A percentile compares a stretch with the other conserved stretches of the same genome.
These are phyloP conservation scores for Sialis lutaria DNA, from an alignment of 2,888 invertebrate species.

Conservation along the genomic window DNA sequence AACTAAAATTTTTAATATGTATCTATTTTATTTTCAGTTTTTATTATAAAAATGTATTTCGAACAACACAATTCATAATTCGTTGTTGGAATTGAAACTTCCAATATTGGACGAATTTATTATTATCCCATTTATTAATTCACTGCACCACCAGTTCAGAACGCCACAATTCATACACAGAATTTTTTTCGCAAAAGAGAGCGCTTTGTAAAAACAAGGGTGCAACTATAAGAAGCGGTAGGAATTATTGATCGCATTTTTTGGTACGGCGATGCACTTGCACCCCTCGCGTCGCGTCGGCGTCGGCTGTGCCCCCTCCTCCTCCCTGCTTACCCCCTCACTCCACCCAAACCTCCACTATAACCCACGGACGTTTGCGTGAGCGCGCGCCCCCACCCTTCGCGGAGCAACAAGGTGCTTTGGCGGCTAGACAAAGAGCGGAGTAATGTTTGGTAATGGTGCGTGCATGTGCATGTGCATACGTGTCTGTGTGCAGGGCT, in stretches of 20 bases:
- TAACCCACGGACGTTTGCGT: neutral
- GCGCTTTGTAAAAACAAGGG: slow-evolving; percentile 25
- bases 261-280: slow-evolving; percentile 25
- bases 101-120: too few species aligned
- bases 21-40: too few species aligned
- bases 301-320: neutral
- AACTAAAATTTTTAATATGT: too few species aligned
- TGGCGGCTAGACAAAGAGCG: slow-evolving; percentile 7
- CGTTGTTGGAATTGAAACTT: too few species aligned
- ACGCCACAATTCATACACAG: too few species aligned
- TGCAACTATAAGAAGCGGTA: slow-evolving; percentile 27
- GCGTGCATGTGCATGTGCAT: slow-evolving; percentile 16
- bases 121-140: too few species aligned
- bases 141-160: too few species aligned
- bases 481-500: slow-evolving; percentile 9
- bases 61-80: too few species aligned
- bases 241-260: slow-evolving; percentile 30
- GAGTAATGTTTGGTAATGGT: slow-evolving; percentile 10
- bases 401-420: neutral
- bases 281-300: slow-evolving; percentile 4
- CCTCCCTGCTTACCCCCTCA: neutral
- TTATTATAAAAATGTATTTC: too few species aligned
- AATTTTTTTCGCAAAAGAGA: neutral
- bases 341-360: neutral
- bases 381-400: neutral